Base-by-base conservation (phyloP, 1,140 invertebrate genomes). In the Drosophila triauraria region DNA sequence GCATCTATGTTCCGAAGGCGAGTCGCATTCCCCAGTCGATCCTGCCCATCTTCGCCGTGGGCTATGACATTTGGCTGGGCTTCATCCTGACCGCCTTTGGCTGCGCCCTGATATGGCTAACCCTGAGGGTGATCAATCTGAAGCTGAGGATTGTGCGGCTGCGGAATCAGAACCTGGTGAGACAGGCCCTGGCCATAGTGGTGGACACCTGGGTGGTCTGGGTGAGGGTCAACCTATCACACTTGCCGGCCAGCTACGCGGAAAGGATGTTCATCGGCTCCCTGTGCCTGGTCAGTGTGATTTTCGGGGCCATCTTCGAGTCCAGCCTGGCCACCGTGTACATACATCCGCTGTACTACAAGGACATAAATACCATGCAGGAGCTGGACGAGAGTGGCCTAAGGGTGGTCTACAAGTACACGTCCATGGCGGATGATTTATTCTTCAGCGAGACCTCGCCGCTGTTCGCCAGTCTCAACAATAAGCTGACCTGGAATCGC, bases 1-100 rank as follows among this genome's bases (percentile, higher is more conserved):
- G 93, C 67, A 90, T 93, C 17, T 93, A 93, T 58, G 93, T 93
- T 6, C 92, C 91, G 9, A 93, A 93, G 53, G 88, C 93, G 1
- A 81, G 78, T 3, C 82, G 82, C 3, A 92, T 93, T 64, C 93
- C 93, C 2, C 82, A 93, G 40, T 93, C 92, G 15, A 88, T 93
- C 20, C 44, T 91, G 2, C 91, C 93, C 6, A 82, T 93, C 27
- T 83, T 93, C 30, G 90, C 92, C 8, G 91, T 94, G 5, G 75
- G 91, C 47, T 62, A 75, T 2, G 79, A 85, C n/a, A 85, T 93
- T 15, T 94, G 93, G 93, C 27, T 92, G 53, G 79, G 81, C 7
- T 93, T 91, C 44, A 60, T 91, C 2, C 27, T 91, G 7, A 62
- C 57, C 17, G 84, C 82, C 9, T 77, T 92, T 7, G 32, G 78